Percentiles rank a stretch among this genome's conserved stretches.
phyloP scores from a whole-genome alignment of 2,888 invertebrate genomes.

The Minunthozetes semirufus region DNA sequence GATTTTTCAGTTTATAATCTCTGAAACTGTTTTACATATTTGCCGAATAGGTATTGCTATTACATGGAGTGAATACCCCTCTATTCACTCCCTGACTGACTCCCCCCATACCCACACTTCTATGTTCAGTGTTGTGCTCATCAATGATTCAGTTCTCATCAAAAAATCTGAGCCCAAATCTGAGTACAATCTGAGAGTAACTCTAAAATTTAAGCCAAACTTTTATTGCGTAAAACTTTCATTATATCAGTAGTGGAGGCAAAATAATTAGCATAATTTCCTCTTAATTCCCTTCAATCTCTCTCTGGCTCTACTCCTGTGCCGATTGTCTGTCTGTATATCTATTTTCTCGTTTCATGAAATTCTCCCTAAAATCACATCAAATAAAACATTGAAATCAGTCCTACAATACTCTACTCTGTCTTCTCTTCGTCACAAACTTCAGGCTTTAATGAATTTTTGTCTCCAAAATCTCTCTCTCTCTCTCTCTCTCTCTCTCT shows the following conservation, averaged over 20 bases:
- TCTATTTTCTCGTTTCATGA: background rate
- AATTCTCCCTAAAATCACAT: slow-evolving; percentile 1
- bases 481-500: background rate
- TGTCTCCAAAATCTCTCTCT: no score
- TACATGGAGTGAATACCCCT: no score
- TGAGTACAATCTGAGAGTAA: background rate
- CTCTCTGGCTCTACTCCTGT: background rate
- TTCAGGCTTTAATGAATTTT: background rate
- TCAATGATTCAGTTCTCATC: slow-evolving; percentile 13
- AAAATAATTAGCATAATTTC: slow-evolving; percentile 28
- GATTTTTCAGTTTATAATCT: slow-evolving; percentile 9
- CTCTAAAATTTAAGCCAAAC: slow-evolving; percentile 17
- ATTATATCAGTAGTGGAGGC: slow-evolving; percentile 6
- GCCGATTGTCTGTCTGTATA: background rate
- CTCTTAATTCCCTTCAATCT: slow-evolving; percentile 2
- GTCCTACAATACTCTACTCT: background rate
- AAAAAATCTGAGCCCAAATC: slow-evolving; percentile 20
- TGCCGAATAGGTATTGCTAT: background rate
- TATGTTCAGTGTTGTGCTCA: background rate
- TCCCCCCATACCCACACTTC: slow-evolving; percentile 3
- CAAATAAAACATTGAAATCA: background rate
- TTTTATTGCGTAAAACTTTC: slow-evolving; percentile 12
- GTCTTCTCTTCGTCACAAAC: background rate
- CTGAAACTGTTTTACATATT: background rate
- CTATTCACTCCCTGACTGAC: background rate